Evolutionary conservation across 2,113 vertebrate species (phyloP), one percentile per base, ranked within the genome.

Genomic region (Amblyopsis rosae): DNA sequence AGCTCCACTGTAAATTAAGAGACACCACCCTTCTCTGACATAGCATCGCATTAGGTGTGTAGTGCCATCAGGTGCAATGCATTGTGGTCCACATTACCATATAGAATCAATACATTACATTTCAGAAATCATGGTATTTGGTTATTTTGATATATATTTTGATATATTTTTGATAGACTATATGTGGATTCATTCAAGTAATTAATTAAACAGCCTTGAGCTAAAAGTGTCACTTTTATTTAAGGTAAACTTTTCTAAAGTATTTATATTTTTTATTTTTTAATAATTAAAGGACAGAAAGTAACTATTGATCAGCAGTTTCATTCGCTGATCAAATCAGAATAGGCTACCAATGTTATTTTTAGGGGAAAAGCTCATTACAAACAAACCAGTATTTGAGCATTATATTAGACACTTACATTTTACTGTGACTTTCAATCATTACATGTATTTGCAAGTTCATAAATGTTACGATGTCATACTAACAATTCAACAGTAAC

Each of bases 11-110:
- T 86, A 78, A 69, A 67, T 53, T 12, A 16, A 15, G 58, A 17
- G 48, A 54, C 71, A 9, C 19, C 65, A 63, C 6, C 1, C 56
- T 59, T 58, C 72, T 49, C 10, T 51, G 70, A 48, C 16, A 63
- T 81, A 88, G 85, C 73, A 70, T 76, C 55, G 32, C 59, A 53
- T 49, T 12, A 41, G 35, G 35, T 41, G 51, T 5, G 15, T 12
- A 26, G 11, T 88, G 90, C 92, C 92, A 90, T 91, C 92, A 66
- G 93, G 91, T 92, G 93, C 91, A 93, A 90, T 82, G 72, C 1
- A 33, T 58, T 62, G 9, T 57, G 8, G 26, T 26, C 26, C 26
- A 41, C 2, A 16, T 19, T 19, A 13, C 41, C 15, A 41, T 19
- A 11, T 12, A 6, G 12, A 41, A 51, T 69, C 12, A 49, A 0